Percentiles rank a stretch among this genome's conserved stretches.
These are phyloP conservation scores for Petroica traversi DNA, from an alignment of 2,113 vertebrate species.

Conservation along the genomic window DNA sequence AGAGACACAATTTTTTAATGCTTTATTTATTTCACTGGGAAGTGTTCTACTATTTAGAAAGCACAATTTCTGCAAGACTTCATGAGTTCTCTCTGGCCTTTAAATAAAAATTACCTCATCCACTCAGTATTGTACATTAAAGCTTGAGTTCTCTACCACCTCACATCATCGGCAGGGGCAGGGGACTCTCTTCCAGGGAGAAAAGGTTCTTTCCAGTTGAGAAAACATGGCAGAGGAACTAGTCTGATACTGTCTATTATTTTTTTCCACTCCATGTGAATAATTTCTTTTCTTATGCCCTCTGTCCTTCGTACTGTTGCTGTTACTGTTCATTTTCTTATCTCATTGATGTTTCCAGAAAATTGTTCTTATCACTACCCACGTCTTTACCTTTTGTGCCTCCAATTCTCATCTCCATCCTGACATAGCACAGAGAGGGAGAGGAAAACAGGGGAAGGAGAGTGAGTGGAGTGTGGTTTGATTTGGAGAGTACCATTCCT, in stretches of 20 bases:
- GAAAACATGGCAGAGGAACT: background rate
- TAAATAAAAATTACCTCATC: background rate
- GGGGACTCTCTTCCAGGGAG: background rate
- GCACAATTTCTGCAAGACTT: background rate
- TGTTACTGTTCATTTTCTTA: background rate
- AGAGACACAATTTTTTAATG: background rate
- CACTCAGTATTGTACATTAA: background rate
- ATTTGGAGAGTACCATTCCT: background rate
- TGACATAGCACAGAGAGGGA: rapidly evolving
- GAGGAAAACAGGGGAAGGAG: rapidly evolving
- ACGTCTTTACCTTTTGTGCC: background rate
- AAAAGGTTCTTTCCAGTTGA: background rate
- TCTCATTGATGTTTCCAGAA: background rate
- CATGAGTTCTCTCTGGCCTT: background rate
- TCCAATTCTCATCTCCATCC: background rate
- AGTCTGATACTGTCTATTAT: background rate
- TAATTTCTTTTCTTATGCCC: background rate
- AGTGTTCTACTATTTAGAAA: background rate
- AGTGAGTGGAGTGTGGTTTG: background rate
- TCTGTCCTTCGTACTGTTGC: background rate
- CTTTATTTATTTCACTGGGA: background rate
- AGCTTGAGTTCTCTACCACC: background rate
- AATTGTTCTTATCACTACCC: background rate
- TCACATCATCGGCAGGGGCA: background rate
- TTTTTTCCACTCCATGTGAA: background rate